Percentiles rank a stretch among this genome's conserved stretches.
Conservation (phyloP, 2,113 vertebrate genomes). For the Theropithecus gelada region DNA sequence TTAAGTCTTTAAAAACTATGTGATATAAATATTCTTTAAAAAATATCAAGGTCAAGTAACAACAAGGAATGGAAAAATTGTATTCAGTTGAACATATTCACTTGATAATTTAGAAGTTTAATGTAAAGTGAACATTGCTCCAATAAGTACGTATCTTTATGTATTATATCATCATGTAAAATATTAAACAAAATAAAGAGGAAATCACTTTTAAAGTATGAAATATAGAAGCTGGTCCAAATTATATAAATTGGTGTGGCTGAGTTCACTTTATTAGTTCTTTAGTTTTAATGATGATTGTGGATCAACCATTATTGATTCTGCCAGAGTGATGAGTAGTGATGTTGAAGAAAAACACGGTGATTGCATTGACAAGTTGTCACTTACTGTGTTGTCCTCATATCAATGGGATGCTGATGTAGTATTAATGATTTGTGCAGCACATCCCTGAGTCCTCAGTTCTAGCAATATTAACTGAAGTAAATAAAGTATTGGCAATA, state of each 20-base stretch:
- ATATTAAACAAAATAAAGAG: not conserved
- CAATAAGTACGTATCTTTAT: not conserved
- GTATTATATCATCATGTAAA: not conserved
- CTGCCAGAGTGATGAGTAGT: not conserved
- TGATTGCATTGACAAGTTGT: not conserved
- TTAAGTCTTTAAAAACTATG: not conserved
- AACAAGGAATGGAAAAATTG: not conserved
- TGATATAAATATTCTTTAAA: not conserved
- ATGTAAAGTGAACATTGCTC: not conserved
- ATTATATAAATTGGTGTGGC: not conserved
- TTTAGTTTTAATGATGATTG: not conserved
- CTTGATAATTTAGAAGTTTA: constrained; percentile 15
- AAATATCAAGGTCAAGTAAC: not conserved
- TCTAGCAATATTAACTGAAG: not conserved
- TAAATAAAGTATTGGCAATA: not conserved
- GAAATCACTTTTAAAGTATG: not conserved
- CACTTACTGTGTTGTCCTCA: not conserved
- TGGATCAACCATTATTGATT: not conserved
- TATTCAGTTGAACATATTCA: not conserved
- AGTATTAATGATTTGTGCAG: not conserved
- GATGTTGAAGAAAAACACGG: not conserved
- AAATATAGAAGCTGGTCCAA: not conserved
- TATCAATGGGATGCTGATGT: not conserved
- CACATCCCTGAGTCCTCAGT: not conserved
- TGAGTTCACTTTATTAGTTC: not conserved